Percentiles rank a stretch among this genome's conserved stretches.
phyloP scores from a whole-genome alignment of 2,797 vertebrate species.

The Hydrophis major region DNA sequence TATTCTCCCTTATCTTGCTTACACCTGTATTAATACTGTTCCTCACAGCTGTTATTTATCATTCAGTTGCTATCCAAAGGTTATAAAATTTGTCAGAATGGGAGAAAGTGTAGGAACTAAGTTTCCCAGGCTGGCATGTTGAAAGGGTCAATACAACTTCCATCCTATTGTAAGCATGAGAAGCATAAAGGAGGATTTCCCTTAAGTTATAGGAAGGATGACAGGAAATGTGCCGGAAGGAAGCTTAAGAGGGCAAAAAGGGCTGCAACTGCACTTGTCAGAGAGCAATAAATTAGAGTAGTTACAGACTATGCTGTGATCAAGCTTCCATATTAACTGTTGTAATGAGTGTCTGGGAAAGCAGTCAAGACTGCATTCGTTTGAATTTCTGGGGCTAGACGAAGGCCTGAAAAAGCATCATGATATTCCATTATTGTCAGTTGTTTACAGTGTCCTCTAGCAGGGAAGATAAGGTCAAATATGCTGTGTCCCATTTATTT shows the following conservation, averaged over 20 bases:
- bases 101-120: neutral
- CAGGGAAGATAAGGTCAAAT: neutral
- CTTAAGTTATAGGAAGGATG: neutral
- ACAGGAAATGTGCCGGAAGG: neutral
- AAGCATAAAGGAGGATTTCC: neutral
- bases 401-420: neutral
- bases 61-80: neutral
- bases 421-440: neutral
- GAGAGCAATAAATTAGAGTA: neutral
- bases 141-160: neutral
- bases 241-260: neutral
- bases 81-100: neutral
- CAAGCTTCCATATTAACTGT: neutral
- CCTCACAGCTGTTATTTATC: neutral
- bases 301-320: neutral
- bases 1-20: neutral
- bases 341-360: neutral
- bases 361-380: neutral
- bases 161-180: neutral
- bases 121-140: neutral
- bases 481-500: neutral
- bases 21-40: neutral
- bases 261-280: neutral
- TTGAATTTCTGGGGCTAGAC: neutral
- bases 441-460: conserved; percentile 23